Evolutionary conservation across 2,888 invertebrate genomes (phyloP).

Genomic region (Petrolisthes manimaculis): DNA sequence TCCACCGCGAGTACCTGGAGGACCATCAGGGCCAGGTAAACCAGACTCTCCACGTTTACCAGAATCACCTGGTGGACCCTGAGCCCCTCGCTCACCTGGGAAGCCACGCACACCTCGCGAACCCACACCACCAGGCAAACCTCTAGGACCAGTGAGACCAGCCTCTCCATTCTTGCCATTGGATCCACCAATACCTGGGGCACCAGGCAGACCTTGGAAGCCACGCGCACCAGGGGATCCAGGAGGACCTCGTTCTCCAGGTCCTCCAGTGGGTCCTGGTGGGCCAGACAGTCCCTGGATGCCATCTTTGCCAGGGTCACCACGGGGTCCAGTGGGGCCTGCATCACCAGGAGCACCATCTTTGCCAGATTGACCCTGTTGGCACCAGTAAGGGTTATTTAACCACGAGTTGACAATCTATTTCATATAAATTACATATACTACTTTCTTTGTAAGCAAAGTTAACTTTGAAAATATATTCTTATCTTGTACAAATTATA

Average conservation of each 20-base stretch:
- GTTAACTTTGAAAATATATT: too few relatives aligned
- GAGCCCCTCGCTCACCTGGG: constrained; percentile 75
- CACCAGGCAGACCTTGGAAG: constrained; percentile 84
- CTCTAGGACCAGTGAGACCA: constrained; percentile 78
- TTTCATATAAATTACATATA: too few relatives aligned
- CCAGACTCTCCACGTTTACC: constrained; percentile 79
- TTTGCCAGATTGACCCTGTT: constrained; percentile 80
- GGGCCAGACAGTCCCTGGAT: constrained; percentile 71
- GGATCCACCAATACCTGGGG: constrained; percentile 79
- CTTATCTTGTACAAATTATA: too few relatives aligned
- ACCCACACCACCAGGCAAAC: constrained; percentile 71
- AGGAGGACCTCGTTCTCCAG: constrained; percentile 82
- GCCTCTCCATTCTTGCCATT: constrained; percentile 86
- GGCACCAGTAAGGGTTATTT: not conserved
- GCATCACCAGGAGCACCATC: constrained; percentile 82
- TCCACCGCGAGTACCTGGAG: constrained; percentile 77
- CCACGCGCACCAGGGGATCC: constrained; percentile 85
- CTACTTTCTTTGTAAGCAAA: too few relatives aligned
- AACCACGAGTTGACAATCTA: too few relatives aligned
- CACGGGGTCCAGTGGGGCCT: constrained; percentile 82
- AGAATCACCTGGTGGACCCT: constrained; percentile 78
- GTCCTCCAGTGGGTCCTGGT: constrained; percentile 79
- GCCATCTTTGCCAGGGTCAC: constrained; percentile 80
- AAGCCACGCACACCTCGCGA: constrained; percentile 72
- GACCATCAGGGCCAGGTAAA: constrained; percentile 79